Percentiles rank a stretch among this genome's conserved stretches.
Conservation (phyloP, 2,113 vertebrate species). For the Ameiurus melas region DNA sequence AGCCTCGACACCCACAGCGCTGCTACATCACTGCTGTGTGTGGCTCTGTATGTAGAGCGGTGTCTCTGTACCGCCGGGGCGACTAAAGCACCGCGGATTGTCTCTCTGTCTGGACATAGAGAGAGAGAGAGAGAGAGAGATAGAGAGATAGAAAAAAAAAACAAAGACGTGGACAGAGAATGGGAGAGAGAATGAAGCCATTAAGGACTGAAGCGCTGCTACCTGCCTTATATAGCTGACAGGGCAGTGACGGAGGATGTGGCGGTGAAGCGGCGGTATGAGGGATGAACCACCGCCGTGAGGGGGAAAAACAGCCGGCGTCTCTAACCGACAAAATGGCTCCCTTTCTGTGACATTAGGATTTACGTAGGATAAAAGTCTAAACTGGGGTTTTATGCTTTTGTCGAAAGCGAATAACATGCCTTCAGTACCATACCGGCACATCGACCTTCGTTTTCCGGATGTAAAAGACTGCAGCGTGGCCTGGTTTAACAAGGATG, state of each 20-base stretch:
- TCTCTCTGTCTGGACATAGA: neutral
- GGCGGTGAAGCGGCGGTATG: slow-evolving; percentile 48
- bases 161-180: neutral
- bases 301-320: neutral
- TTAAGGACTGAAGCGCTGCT: slow-evolving; percentile 32
- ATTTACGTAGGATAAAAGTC: slow-evolving; percentile 38
- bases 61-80: neutral
- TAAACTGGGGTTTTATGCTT: neutral
- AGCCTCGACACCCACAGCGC: slow-evolving; percentile 54
- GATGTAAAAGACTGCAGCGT: neutral
- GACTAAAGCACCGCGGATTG: neutral
- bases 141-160: neutral
- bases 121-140: no score
- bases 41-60: slow-evolving; percentile 39
- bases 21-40: slow-evolving; percentile 60
- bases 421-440: neutral
- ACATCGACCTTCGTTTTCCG: slow-evolving; percentile 11
- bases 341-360: slow-evolving; percentile 49
- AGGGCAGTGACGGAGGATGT: slow-evolving; percentile 48
- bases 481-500: neutral
- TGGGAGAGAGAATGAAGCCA: neutral
- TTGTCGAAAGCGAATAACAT: neutral
- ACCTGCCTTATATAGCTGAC: slow-evolving; percentile 49
- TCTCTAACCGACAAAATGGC: neutral
- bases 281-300: slow-evolving; percentile 30